phyloP scores from a whole-genome alignment of 2,888 invertebrate species.

The Cosmorhoe ocellata region DNA sequence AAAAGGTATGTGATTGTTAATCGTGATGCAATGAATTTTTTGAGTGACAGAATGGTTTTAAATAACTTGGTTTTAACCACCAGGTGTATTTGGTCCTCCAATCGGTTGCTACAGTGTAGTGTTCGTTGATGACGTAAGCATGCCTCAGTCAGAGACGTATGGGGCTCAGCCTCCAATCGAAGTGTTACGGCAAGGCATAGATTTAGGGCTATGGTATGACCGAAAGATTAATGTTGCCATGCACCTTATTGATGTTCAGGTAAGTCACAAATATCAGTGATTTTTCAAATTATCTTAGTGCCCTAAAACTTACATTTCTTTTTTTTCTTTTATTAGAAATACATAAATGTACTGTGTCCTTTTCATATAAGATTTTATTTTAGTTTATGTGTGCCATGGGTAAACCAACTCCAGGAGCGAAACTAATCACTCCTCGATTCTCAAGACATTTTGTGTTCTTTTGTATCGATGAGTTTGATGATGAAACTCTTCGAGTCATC shows the following conservation, averaged over 20 bases:
- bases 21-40: too few species aligned
- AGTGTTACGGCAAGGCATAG: slow-evolving; percentile 93
- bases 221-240: slow-evolving; percentile 89
- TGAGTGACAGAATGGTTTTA: too few species aligned
- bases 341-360: too few species aligned
- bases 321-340: too few species aligned
- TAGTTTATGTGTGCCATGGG: slow-evolving; percentile 94
- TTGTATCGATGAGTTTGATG: slow-evolving; percentile 94
- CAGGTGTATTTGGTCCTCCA: slow-evolving; percentile 95
- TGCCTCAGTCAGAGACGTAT: slow-evolving; percentile 94
- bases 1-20: slow-evolving; percentile 83
- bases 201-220: slow-evolving; percentile 95
- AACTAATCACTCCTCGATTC: slow-evolving; percentile 92
- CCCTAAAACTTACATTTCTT: too few species aligned
- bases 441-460: slow-evolving; percentile 93
- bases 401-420: slow-evolving; percentile 89
- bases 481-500: slow-evolving; percentile 91
- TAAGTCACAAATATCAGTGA: slow-evolving; percentile 65
- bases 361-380: too few species aligned
- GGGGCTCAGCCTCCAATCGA: slow-evolving; percentile 98
- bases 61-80: too few species aligned
- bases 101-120: slow-evolving; percentile 94
- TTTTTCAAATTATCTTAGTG: too few species aligned
- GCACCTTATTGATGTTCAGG: slow-evolving; percentile 92
- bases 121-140: slow-evolving; percentile 98